Conservation (phyloP, 2,888 invertebrate genomes). For the Ethmia dodecea region DNA sequence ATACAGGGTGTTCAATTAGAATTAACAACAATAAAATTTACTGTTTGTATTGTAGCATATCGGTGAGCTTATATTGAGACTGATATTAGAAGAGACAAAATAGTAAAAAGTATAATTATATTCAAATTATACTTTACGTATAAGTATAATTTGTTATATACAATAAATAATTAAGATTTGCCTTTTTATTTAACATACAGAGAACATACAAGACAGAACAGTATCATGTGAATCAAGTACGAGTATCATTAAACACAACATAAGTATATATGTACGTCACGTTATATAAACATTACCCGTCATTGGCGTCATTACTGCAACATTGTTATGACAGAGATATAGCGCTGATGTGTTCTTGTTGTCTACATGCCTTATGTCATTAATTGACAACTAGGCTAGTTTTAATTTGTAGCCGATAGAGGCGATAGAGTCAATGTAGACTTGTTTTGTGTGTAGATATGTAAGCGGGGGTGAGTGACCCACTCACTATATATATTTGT, state of each 20-base stretch:
- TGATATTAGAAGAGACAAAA: no score
- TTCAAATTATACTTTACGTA: no score
- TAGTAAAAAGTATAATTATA: no score
- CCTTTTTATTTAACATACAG: no score
- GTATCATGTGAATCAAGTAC: background rate
- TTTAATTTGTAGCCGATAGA: background rate
- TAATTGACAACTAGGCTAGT: constrained; percentile 29
- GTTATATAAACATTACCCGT: constrained; percentile 9
- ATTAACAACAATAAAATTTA: no score
- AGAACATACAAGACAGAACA: no score
- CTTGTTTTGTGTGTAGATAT: constrained; percentile 3
- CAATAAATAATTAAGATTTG: no score
- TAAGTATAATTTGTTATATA: no score
- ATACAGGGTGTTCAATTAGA: no score
- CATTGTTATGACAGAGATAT: constrained; percentile 17
- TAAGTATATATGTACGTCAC: no score
- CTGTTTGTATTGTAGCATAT: no score
- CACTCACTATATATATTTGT: constrained; percentile 52
- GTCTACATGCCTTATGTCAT: constrained; percentile 28
- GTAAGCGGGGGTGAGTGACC: constrained; percentile 54
- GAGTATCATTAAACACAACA: background rate
- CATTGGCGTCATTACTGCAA: constrained; percentile 15
- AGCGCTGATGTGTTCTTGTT: constrained; percentile 16
- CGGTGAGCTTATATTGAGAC: no score
- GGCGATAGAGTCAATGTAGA: constrained; percentile 24